phyloP scores from a whole-genome alignment of 2,888 invertebrate genomes.

The Drosophila rubida region DNA sequence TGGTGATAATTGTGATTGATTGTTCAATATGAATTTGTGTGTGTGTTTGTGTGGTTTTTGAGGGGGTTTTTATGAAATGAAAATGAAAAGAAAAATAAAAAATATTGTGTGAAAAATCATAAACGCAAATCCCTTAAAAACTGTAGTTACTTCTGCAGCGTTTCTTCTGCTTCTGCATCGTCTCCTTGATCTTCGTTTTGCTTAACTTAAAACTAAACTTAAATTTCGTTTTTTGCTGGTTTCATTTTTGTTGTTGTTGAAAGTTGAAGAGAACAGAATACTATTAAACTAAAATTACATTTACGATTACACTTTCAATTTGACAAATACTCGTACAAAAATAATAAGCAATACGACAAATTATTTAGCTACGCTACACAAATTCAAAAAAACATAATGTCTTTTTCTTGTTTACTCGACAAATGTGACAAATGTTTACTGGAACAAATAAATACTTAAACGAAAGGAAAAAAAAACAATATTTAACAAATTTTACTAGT shows the following conservation, averaged over 20 bases:
- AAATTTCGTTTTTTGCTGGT: slow-evolving; percentile 7
- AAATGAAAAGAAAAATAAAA: slow-evolving; percentile 80
- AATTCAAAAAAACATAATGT: slow-evolving; percentile 3
- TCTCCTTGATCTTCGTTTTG: neutral
- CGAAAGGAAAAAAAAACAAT: neutral
- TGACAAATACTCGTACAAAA: slow-evolving; percentile 45
- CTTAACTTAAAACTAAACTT: slow-evolving; percentile 57
- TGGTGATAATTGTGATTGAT: slow-evolving; percentile 32
- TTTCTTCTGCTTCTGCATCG: slow-evolving; percentile 2
- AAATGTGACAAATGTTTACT: slow-evolving; percentile 9
- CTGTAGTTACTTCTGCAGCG: slow-evolving; percentile 22
- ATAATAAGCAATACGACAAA: slow-evolving; percentile 15
- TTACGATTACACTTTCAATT: slow-evolving; percentile 19
- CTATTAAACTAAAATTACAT: slow-evolving; percentile 24
- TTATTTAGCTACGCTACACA: slow-evolving; percentile 14
- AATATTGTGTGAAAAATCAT: slow-evolving; percentile 76
- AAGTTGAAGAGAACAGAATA: slow-evolving; percentile 51
- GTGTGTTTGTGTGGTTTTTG: slow-evolving; percentile 32
- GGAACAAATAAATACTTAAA: slow-evolving; percentile 22
- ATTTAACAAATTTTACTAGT: slow-evolving; percentile 14
- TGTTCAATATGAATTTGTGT: slow-evolving; percentile 29
- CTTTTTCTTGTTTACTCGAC: slow-evolving; percentile 12
- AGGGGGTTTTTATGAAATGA: slow-evolving; percentile 67
- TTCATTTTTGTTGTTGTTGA: slow-evolving; percentile 15
- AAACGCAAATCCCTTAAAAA: slow-evolving; percentile 59